Base-by-base conservation (phyloP, 2,888 invertebrate species). In the Strigamia transsilvanica region DNA sequence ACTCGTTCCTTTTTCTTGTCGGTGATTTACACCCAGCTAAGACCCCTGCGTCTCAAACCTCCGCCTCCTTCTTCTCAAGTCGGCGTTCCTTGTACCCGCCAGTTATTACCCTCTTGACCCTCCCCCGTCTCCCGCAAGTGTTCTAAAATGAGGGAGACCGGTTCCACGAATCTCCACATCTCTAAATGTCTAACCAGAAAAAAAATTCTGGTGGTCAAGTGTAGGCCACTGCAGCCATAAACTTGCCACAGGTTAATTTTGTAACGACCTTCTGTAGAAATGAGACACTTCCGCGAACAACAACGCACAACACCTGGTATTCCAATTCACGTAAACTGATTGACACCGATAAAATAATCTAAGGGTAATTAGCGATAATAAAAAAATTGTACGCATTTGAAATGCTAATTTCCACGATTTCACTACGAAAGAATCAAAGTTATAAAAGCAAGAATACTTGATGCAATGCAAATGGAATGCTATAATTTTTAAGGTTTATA, bases 21-120 rank as follows among this genome's bases (percentile, higher is more conserved):
- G 73, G 32, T 73, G 73, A 73, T 73, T 73, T 73, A 73, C 73
- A 32, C 73, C 32, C 73, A n/a, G 32, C 13, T 73, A 73, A 73
- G 73, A 73, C 73, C 73, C 73, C 73, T 73, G 73, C 73, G 32
- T 73, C 73, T 73, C 73, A 27, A 27, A 73, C 73, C 13, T 32
- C 73, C 73, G 73, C 73, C 73, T 73, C 73, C 32, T 73, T n/a
- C 73, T 56, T 73, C 73, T 32, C 73, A 12, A 73, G 73, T 73
- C 73, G 73, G 73, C 73, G 73, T 73, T 73, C 32, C 27, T 73
- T 73, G 73, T 73, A 73, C 27, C 73, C 73, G 73, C 73, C 73
- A 73, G 73, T 73, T 73, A 73, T 73, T 73, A 73, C 73, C 73
- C 73, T 73, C 73, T 73, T 73, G 73, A 73, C 73, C 73, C 32